A percentile compares a stretch with the other conserved stretches of the same genome.
Evolutionary conservation across 2,888 invertebrate species (phyloP).

Genomic region (Corythucha ciliata): DNA sequence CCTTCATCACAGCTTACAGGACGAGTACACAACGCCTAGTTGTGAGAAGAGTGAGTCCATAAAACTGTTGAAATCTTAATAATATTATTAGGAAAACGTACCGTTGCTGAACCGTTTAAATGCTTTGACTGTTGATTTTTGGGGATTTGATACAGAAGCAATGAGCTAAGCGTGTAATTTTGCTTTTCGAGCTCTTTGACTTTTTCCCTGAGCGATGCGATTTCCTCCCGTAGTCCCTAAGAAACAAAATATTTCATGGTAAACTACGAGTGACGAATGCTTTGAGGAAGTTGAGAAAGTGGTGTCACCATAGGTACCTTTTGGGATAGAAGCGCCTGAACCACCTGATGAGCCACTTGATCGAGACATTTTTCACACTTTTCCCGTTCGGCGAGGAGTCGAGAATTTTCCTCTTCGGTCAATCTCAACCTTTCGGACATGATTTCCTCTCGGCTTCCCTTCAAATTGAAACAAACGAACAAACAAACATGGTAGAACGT

Average conservation of each 20-base stretch:
- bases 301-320: slow-evolving; percentile 50
- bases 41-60: too few species aligned
- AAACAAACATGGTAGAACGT: not conserved
- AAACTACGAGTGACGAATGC: not conserved
- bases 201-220: slow-evolving; percentile 59
- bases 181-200: slow-evolving; percentile 71
- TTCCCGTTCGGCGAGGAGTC: slow-evolving; percentile 53
- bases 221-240: slow-evolving; percentile 68
- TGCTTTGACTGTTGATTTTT: too few species aligned
- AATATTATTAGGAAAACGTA: too few species aligned
- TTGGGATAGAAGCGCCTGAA: slow-evolving; percentile 71
- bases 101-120: too few species aligned
- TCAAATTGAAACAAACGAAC: slow-evolving; percentile 15
- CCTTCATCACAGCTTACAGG: slow-evolving; percentile 35
- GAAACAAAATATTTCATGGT: slow-evolving; percentile 25
- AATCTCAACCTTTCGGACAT: slow-evolving; percentile 48
- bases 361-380: slow-evolving; percentile 73
- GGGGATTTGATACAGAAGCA: slow-evolving; percentile 53
- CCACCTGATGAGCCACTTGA: slow-evolving; percentile 74
- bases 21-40: too few species aligned
- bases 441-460: slow-evolving; percentile 43
- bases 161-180: slow-evolving; percentile 61
- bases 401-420: slow-evolving; percentile 52
- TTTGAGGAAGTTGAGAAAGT: not conserved
- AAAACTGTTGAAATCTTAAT: too few species aligned